Base-by-base conservation (phyloP, 2,113 vertebrate species). In the Pluvianellus socialis region DNA sequence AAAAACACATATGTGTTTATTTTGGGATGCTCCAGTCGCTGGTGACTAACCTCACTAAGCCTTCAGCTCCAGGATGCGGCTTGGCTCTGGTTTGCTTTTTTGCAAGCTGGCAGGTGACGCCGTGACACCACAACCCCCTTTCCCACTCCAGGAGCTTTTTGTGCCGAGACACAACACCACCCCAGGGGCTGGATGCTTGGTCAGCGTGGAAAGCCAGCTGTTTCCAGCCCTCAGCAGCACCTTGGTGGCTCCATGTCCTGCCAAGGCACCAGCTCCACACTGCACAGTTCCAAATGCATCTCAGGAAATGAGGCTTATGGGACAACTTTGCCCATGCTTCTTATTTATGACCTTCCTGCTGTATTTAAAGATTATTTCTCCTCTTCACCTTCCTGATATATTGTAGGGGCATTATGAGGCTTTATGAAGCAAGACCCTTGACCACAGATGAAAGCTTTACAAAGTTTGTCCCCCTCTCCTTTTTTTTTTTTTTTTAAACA, bases 101-200 rank as follows among this genome's bases (percentile, higher is more conserved):
- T 86, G 88, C 96, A 93, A 90, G 92, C 88, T 95, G 88, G 88
- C 82, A 93, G 95, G 94, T 96, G 92, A 59, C 4, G 2, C 33
- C 4, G 1, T 3, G 0, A 10, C 33, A 47, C 33, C 27, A 3
- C 88, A 52, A 40, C 9, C 40, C 72, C n/a, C 12, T 63, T 59
- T 52, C 68, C 88, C 75, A 40, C 72, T n/a, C n/a, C 75, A 23
- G 24, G 24, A 68, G 16, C 3, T 61, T 92, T 95, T 95, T 86
- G 45, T 88, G 94, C 92, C 92, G 93, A 91, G 85, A 28, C 40
- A 32, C 24, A 3, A 0, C 44, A 45, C 32, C 58, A 24, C 4
- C 1, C 9, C 1, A 0, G 14, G 27, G 63, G 28, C 35, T 79
- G 82, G 71, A 1, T 49, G 94, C 92, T 91, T 40, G 79, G 6